phyloP scores from a whole-genome alignment of 2,113 vertebrate species.

The Perca flavescens region DNA sequence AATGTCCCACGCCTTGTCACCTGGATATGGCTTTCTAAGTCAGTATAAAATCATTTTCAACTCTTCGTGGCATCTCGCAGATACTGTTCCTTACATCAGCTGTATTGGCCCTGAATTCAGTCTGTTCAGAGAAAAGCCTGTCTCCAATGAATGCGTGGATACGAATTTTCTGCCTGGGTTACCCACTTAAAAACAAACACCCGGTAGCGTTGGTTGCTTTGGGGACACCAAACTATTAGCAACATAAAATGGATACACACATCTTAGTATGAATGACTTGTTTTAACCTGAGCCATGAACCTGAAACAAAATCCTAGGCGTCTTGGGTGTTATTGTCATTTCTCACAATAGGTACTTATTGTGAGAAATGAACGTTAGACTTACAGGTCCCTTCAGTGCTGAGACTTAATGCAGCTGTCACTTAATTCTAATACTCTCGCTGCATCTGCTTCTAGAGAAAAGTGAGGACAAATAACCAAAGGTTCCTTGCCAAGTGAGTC shows the following conservation, averaged over 20 bases:
- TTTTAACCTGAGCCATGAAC: not conserved
- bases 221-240: constrained; percentile 47
- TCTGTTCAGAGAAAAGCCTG: not conserved
- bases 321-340: constrained; percentile 12
- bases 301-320: not conserved
- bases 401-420: not conserved
- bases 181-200: constrained; percentile 64
- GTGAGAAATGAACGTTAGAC: not conserved
- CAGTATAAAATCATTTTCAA: not conserved
- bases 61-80: not conserved
- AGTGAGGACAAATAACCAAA: not conserved
- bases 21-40: not conserved
- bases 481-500: constrained; percentile 34
- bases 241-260: constrained; percentile 5
- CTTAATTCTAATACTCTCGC: constrained; percentile 3
- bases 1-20: not conserved
- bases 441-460: not conserved
- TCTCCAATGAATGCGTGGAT: constrained; percentile 11
- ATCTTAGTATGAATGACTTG: not conserved
- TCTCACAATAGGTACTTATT: not conserved
- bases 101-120: not conserved
- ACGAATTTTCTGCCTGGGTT: constrained; percentile 66
- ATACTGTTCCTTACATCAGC: not conserved
- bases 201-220: constrained; percentile 25
- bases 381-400: constrained; percentile 12